phyloP scores from a whole-genome alignment of 2,113 vertebrate species.

The Poeciliopsis turrubarensis region DNA sequence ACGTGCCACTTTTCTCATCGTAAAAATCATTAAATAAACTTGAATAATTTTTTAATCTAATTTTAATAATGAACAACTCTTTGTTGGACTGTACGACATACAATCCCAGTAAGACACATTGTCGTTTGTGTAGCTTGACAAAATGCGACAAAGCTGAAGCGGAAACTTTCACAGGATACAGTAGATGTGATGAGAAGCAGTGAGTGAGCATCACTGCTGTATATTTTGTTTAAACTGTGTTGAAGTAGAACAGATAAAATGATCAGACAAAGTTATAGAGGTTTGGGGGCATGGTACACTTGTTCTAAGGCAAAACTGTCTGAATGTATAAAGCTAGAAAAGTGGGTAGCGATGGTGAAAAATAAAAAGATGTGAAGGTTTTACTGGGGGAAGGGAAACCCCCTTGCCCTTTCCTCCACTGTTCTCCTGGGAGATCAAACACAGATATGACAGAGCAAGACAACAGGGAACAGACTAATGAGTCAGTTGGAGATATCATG shows the following conservation, averaged over 20 bases:
- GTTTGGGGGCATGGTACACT: constrained; percentile 29
- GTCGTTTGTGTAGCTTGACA: neutral
- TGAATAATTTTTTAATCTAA: too few relatives aligned
- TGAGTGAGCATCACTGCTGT: constrained; percentile 46
- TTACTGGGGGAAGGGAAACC: constrained; percentile 13
- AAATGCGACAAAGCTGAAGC: neutral
- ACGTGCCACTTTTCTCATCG: too few relatives aligned
- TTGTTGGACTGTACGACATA: neutral
- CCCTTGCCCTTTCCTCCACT: constrained; percentile 38
- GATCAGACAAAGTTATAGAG: constrained; percentile 8
- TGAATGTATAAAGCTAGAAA: constrained; percentile 29
- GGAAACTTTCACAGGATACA: constrained; percentile 10
- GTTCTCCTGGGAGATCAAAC: constrained; percentile 55
- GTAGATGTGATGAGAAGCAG: constrained; percentile 43
- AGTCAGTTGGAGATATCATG: constrained; percentile 71
- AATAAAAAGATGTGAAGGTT: constrained; percentile 23
- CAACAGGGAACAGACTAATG: constrained; percentile 66
- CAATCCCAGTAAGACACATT: neutral
- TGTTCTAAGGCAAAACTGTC: constrained; percentile 29
- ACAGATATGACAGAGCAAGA: constrained; percentile 61
- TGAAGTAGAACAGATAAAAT: constrained; percentile 17
- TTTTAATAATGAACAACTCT: neutral
- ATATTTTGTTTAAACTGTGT: constrained; percentile 11
- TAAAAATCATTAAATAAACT: too few relatives aligned
- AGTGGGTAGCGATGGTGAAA: neutral